Conservation (phyloP, 2,113 vertebrate species). For the Mobula birostris region DNA sequence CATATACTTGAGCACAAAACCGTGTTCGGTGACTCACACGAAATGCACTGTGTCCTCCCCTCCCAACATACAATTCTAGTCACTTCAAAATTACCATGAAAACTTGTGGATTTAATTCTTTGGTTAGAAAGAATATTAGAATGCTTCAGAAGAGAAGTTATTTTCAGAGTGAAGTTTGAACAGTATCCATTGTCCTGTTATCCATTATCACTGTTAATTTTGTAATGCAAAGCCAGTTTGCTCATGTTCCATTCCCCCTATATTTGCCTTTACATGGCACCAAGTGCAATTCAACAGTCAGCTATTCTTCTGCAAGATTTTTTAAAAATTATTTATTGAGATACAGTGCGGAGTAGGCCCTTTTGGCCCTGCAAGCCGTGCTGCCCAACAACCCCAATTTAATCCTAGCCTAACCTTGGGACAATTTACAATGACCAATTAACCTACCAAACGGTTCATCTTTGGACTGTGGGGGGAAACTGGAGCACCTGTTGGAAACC, state of each 20-base stretch:
- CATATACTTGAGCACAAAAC: too few species aligned
- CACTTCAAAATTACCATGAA: not conserved
- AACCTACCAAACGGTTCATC: too few species aligned
- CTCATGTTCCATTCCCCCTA: not conserved
- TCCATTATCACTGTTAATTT: not conserved
- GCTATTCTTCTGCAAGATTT: not conserved
- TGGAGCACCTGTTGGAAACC: too few species aligned
- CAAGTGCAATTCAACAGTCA: not conserved
- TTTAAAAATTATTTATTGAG: too few species aligned
- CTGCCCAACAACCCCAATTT: too few species aligned
- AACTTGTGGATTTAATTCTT: not conserved
- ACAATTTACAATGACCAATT: too few species aligned
- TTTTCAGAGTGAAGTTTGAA: not conserved
- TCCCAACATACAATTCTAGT: not conserved
- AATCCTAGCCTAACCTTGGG: too few species aligned
- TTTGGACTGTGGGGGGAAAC: too few species aligned
- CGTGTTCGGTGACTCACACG: too few species aligned
- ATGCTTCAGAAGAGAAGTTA: not conserved
- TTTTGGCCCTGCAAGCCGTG: too few species aligned
- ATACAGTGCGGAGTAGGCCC: too few species aligned
- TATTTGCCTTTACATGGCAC: not conserved
- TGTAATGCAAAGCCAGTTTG: not conserved
- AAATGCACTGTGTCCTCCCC: too few species aligned
- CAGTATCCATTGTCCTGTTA: not conserved
- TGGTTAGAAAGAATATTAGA: not conserved